Evolutionary conservation across 2,888 invertebrate genomes (phyloP).

Genomic region (Ptychoptera contaminata): DNA sequence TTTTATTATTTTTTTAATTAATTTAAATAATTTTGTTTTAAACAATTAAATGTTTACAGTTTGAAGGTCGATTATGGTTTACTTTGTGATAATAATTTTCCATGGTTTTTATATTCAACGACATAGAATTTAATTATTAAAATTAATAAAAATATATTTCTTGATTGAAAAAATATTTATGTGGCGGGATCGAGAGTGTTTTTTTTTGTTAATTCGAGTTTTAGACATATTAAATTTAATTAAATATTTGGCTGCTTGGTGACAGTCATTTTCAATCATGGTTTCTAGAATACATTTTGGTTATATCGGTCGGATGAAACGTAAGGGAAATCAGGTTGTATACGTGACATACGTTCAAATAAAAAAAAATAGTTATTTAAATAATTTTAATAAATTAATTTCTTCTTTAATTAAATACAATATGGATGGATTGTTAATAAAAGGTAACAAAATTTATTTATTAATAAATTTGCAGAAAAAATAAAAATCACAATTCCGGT

Average conservation of each 20-base stretch:
- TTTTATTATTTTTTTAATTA: background rate
- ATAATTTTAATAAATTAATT: background rate
- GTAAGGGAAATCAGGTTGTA: conserved; percentile 18
- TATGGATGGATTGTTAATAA: too few relatives aligned
- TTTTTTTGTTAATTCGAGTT: conserved; percentile 3
- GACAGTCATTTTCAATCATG: background rate
- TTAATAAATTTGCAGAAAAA: background rate
- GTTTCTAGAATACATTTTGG: background rate
- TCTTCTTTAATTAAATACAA: too few relatives aligned
- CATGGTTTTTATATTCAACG: conserved; percentile 29
- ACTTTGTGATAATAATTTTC: conserved; percentile 21
- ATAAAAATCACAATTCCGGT: too few relatives aligned
- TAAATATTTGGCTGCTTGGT: conserved; percentile 3
- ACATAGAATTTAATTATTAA: conserved; percentile 11
- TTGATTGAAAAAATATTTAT: background rate
- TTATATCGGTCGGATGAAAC: conserved; percentile 3
- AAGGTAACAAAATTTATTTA: too few relatives aligned
- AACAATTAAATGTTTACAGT: conserved; percentile 1
- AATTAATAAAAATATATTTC: background rate
- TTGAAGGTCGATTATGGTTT: conserved; percentile 11
- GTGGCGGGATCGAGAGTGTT: background rate
- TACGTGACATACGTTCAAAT: conserved; percentile 14
- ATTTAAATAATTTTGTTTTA: background rate
- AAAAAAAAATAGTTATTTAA: background rate
- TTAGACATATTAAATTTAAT: too few relatives aligned